Base-by-base conservation (phyloP, 2,113 vertebrate species). In the Motacilla tschutschensis region DNA sequence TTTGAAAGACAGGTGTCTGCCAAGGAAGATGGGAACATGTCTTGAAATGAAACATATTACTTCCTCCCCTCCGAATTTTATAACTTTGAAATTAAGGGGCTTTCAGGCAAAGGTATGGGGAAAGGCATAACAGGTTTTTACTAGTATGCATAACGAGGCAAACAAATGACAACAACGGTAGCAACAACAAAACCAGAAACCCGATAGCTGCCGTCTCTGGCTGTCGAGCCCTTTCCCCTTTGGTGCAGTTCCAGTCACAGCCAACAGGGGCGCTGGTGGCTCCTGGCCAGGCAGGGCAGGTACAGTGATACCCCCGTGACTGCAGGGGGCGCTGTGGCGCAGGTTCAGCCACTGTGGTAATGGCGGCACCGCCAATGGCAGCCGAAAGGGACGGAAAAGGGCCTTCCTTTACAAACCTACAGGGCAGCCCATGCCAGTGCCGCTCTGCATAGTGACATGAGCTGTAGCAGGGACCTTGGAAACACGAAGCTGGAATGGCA, bases 261-360 rank as follows among this genome's bases (percentile, higher is more conserved):
- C 41, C 21, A 0, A 31, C 41, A 64, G 31, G 41, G 60, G 60
- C 4, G 11, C 31, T 44, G 62, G 0, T 26, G 43, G 31, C 43
- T 64, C 62, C 22, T 4, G 3, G 43, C 31, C 2, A 0, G 41
- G 43, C 41, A 33, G 31, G 62, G 22, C 8, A 2, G 22, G 41
- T 63, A 43, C 2, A 2, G 17, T 33, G 43, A 9, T 64, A 26
- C 62, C 43, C 21, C 31, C 2, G 22, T 1, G 2, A 2, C 43
- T 35, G 21, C 12, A 64, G 62, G 62, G 31, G n/a, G 43, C 6
- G 31, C 43, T 46, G 62, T 65, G 43, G 12, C 3, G 2, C 9
- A 0, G 19, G n/a, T 2, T 19, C 2, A 0, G 43, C 8, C 3
- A 0, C 12, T 7, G 12, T 12, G 57, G 25, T 19, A 24, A n/a